Base-by-base conservation (phyloP, 2,888 invertebrate species). In the Marronus borbonicus region DNA sequence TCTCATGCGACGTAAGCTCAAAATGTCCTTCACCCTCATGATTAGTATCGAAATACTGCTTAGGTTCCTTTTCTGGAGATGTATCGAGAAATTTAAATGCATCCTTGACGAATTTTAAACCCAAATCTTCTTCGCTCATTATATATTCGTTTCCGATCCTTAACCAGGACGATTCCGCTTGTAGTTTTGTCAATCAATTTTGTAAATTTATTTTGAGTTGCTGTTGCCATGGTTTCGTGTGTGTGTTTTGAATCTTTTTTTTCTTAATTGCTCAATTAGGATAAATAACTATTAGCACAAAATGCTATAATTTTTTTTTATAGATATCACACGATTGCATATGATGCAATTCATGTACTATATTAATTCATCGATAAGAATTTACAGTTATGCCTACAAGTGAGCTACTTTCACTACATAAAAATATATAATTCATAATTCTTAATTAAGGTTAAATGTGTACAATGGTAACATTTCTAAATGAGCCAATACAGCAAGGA, bases 61-160 rank as follows among this genome's bases (percentile, higher is more conserved):
- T 79, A 10, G 52, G 58, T 44, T 69, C 76, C 12, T 24, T 69
- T 14, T 39, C 36, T 5, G 76, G 36, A 5, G n/a, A n/a, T 17
- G 28, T 14, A 28, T 76, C 76, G 39, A 79, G 60, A 65, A 79
- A 79, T 52, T 76, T 52, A 55, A 79, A 79, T 10, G 69, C 76
- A 55, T 68, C 65, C 66, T 60, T 49, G 1, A 31, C 75, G n/a
- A 75, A 49, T 17, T 14, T n/a, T 39, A 65, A 70, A 36, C 58
- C 50, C 14, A 49, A 55, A 36, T 49, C 75, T 39, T 75, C 60
- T 20, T 77, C 62, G 3, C 55, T 62, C 70, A 76, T 76, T 24
- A 44, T 31, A 14, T 62, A 14, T 31, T 12, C n/a, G 10, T 62
- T 62, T 62, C 10, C 28, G 31, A n/a, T 62, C 31, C 24, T 39